Conservation (phyloP, 64 coral and sea anemone genomes). For the Anthopleura sola region DNA sequence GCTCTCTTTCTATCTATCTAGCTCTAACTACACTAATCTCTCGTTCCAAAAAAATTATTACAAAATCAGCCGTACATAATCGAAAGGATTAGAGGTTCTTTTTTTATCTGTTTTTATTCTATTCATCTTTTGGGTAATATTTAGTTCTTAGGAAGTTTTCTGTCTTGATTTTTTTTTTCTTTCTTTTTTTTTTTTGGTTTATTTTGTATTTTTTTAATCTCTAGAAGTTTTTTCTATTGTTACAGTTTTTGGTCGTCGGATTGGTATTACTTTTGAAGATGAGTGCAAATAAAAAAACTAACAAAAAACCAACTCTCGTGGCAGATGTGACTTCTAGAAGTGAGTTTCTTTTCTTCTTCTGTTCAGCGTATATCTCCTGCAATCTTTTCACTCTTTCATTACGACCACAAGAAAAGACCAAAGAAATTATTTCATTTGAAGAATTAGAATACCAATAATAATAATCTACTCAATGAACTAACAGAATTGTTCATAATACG, state of each 20-base stretch:
- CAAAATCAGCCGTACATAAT: not conserved
- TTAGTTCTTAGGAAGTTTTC: not conserved
- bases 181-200: not conserved
- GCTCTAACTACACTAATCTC: not conserved
- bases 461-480: not conserved
- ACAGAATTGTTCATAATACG: not conserved
- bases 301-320: not conserved
- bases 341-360: not conserved
- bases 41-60: not conserved
- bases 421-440: not conserved
- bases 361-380: not conserved
- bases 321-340: not conserved
- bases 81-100: not conserved
- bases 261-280: not conserved
- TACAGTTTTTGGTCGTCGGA: not conserved
- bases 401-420: not conserved
- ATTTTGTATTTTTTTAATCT: not conserved
- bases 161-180: not conserved
- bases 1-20: not conserved
- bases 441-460: constrained; percentile 2
- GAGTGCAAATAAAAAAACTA: not conserved
- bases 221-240: too few relatives aligned
- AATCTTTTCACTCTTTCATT: not conserved
- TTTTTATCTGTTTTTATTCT: not conserved
- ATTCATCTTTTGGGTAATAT: not conserved